A percentile compares a stretch with the other conserved stretches of the same genome.
These are phyloP conservation scores for Geococcyx californianus DNA, from an alignment of 2,113 vertebrate species.

Conservation along the genomic window DNA sequence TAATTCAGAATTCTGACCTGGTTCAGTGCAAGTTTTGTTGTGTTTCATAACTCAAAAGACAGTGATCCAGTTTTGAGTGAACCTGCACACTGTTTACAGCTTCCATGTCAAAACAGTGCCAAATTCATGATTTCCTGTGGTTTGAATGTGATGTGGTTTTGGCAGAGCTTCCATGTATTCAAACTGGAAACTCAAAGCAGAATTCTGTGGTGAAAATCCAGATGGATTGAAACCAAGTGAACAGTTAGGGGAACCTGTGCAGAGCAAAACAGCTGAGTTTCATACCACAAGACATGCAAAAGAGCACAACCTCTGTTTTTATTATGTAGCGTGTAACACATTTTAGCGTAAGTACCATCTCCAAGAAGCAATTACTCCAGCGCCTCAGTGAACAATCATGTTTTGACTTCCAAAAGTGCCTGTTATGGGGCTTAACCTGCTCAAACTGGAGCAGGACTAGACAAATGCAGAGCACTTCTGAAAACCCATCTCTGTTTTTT, in stretches of 20 bases:
- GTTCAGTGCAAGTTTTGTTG: conserved; percentile 19
- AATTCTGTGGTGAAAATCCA: conserved; percentile 43
- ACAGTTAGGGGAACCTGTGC: conserved; percentile 26
- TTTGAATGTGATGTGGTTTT: conserved; percentile 68
- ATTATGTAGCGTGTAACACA: not conserved
- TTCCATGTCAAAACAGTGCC: conserved; percentile 56
- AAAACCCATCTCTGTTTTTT: not conserved
- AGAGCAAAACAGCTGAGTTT: conserved; percentile 23
- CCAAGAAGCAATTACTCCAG: not conserved
- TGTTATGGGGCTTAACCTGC: not conserved
- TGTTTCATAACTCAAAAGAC: conserved; percentile 55
- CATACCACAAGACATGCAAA: not conserved
- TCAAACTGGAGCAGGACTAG: not conserved
- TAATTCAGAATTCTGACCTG: conserved; percentile 24
- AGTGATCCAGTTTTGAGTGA: conserved; percentile 39
- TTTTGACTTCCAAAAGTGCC: not conserved
- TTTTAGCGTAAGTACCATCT: not conserved
- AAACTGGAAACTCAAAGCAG: conserved; percentile 31
- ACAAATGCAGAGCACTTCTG: not conserved
- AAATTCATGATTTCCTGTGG: conserved; percentile 65
- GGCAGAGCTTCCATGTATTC: conserved; percentile 43
- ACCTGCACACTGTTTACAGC: conserved; percentile 62
- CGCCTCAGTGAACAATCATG: not conserved
- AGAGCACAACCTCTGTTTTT: not conserved
- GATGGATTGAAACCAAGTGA: conserved; percentile 34